Conservation (phyloP, 1,140 invertebrate genomes). For the Plectrocnemia conspersa region DNA sequence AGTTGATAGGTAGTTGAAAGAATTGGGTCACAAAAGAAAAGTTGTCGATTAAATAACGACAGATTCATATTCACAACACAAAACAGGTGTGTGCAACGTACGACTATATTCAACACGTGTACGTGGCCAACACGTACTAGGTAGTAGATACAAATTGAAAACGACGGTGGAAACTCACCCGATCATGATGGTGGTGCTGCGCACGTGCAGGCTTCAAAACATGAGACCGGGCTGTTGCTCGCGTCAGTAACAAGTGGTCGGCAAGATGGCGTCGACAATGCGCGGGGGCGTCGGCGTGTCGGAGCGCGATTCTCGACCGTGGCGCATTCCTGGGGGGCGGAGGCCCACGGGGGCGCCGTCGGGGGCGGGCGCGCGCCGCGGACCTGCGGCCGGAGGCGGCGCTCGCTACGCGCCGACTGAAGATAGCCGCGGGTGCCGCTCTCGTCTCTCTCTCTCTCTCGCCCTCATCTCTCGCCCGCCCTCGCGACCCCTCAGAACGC, state of each 20-base stretch:
- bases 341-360: slow-evolving; percentile 4
- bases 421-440: slow-evolving; percentile 12
- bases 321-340: neutral
- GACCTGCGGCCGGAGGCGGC: slow-evolving; percentile 10
- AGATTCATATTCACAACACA: too few species aligned
- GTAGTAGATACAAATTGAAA: too few species aligned
- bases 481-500: neutral
- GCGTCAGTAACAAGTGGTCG: slow-evolving; percentile 34
- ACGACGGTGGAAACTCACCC: neutral
- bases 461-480: neutral
- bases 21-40: too few species aligned
- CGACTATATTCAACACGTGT: too few species aligned
- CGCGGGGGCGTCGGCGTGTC: neutral
- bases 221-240: slow-evolving; percentile 21
- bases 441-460: neutral
- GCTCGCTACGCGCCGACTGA: slow-evolving; percentile 13
- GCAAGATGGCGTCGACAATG: slow-evolving; percentile 25
- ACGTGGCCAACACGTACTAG: too few species aligned
- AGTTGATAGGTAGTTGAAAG: too few species aligned
- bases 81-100: too few species aligned
- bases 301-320: neutral
- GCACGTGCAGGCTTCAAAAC: neutral
- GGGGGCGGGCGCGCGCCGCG: slow-evolving; percentile 16
- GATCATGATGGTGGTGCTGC: slow-evolving; percentile 3
- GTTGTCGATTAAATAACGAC: too few species aligned